These are phyloP conservation scores for Ia io DNA, from an alignment of 2,113 vertebrate species.

Conservation along the genomic window DNA sequence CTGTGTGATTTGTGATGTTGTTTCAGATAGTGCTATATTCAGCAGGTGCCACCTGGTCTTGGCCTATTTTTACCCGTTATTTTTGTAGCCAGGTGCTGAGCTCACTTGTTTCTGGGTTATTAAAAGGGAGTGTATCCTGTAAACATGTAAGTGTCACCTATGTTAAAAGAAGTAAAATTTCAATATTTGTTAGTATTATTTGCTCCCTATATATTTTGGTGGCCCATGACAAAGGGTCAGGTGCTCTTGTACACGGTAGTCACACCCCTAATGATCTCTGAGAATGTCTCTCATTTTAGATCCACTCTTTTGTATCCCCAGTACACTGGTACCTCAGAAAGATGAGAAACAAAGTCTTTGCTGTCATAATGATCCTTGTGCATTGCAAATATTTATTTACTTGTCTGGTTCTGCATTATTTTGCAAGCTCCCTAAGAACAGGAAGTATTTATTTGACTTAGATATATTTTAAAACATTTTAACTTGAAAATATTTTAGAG, in stretches of 20 bases:
- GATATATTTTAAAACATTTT: not conserved
- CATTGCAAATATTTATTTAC: not conserved
- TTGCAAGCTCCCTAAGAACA: not conserved
- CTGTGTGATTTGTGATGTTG: not conserved
- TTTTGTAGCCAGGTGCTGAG: conserved; percentile 47
- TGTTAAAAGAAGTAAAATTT: conserved; percentile 40
- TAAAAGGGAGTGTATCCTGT: conserved; percentile 29
- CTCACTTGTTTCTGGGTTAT: conserved; percentile 43
- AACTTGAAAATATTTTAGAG: not conserved
- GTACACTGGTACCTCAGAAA: not conserved
- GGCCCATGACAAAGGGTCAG: not conserved
- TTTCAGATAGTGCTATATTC: conserved; percentile 47
- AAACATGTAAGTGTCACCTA: conserved; percentile 54
- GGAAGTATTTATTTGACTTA: conserved; percentile 33
- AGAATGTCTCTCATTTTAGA: not conserved
- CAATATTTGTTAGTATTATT: conserved; percentile 1
- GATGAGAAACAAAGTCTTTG: not conserved
- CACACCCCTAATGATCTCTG: not conserved
- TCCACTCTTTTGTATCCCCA: not conserved
- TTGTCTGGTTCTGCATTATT: not conserved
- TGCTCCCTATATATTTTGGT: conserved; percentile 13
- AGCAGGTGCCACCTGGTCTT: conserved; percentile 49
- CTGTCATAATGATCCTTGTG: not conserved
- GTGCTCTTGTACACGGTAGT: not conserved
- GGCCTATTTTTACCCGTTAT: conserved; percentile 54